These are phyloP conservation scores for Chauna torquata DNA, from an alignment of 2,113 vertebrate species.

Conservation along the genomic window DNA sequence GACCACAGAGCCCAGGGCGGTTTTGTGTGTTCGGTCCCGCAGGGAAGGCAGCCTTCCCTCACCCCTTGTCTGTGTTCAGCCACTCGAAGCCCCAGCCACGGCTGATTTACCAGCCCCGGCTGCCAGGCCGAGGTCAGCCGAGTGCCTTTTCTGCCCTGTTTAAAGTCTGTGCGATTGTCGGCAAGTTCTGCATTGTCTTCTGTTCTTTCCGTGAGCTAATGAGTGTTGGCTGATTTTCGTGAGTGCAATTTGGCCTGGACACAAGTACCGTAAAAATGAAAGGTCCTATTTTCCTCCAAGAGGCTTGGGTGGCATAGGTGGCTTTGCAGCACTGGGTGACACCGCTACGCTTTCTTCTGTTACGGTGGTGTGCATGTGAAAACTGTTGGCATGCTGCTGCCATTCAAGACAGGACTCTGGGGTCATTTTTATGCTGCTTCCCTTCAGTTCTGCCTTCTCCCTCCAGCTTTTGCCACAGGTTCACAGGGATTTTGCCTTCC, in stretches of 20 bases:
- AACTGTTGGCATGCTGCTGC: too few relatives aligned
- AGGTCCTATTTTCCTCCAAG: background rate
- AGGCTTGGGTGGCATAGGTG: background rate
- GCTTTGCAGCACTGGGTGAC: background rate
- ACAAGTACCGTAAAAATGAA: background rate
- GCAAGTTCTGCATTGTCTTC: constrained; percentile 26
- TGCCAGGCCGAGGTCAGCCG: background rate
- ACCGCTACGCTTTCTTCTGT: rapidly evolving
- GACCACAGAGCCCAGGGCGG: rapidly evolving
- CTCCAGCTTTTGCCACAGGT: background rate
- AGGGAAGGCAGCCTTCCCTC: background rate
- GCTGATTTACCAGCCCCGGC: background rate
- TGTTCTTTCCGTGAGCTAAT: constrained; percentile 11
- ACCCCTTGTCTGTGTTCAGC: background rate
- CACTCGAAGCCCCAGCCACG: rapidly evolving
- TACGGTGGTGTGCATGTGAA: background rate
- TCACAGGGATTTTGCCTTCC: rapidly evolving
- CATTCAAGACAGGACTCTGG: background rate
- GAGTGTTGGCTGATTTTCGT: background rate
- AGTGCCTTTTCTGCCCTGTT: background rate
- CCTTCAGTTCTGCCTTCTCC: background rate
- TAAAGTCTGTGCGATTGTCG: background rate
- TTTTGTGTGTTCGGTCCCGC: background rate
- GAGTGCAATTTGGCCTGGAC: background rate
- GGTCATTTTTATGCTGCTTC: background rate